These are phyloP conservation scores for Amblyornis subalaris DNA, from an alignment of 2,113 vertebrate genomes.

Conservation along the genomic window DNA sequence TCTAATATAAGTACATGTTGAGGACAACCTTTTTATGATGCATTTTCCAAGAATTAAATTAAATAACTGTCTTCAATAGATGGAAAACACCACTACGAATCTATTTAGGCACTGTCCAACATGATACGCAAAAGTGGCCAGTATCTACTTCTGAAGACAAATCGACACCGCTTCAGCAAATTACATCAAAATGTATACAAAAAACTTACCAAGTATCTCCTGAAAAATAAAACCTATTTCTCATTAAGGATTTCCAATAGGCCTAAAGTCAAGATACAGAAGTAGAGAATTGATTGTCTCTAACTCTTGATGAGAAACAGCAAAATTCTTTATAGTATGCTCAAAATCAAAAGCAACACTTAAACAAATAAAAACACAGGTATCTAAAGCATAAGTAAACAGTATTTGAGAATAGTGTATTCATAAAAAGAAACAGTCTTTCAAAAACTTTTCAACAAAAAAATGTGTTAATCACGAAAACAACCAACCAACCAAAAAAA, in stretches of 20 bases:
- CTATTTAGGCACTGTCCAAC: background rate
- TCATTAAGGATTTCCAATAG: background rate
- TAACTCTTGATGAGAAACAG: background rate
- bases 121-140: background rate
- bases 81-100: background rate
- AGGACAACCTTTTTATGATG: background rate
- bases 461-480: background rate
- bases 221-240: background rate
- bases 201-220: background rate
- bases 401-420: background rate
- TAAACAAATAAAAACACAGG: background rate
- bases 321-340: background rate
- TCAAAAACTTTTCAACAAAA: background rate
- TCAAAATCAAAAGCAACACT: background rate
- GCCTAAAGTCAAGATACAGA: background rate
- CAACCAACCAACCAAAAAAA: background rate
- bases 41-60: background rate
- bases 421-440: background rate
- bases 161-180: background rate
- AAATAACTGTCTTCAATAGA: background rate
- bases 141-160: background rate
- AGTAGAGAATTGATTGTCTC: background rate
- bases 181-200: background rate
- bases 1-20: background rate
- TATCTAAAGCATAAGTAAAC: background rate